A percentile compares a stretch with the other conserved stretches of the same genome.
phyloP scores from a whole-genome alignment of 2,113 vertebrate genomes.

The Odocoileus virginianus region DNA sequence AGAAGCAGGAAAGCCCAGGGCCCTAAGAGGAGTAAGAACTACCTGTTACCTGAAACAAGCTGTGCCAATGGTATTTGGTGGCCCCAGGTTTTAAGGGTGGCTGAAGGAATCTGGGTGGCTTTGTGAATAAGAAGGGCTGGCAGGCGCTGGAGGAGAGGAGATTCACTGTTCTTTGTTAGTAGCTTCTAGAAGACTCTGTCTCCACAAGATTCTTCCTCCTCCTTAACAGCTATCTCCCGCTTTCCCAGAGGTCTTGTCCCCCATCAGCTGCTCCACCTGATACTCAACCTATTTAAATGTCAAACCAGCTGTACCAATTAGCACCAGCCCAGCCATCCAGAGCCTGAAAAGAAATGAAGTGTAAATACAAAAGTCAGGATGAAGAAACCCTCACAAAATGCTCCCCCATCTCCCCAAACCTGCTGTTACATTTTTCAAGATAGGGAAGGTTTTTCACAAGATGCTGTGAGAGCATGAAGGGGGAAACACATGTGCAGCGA shows the following conservation, averaged over 20 bases:
- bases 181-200: not conserved
- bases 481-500: not conserved
- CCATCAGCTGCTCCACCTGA: constrained; percentile 34
- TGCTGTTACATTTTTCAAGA: not conserved
- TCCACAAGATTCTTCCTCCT: not conserved
- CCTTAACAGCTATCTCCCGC: not conserved
- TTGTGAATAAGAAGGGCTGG: not conserved
- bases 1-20: not conserved
- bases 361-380: constrained; percentile 25
- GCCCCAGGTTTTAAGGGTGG: not conserved
- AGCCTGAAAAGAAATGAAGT: constrained; percentile 31
- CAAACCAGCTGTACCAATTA: constrained; percentile 50
- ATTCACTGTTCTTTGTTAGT: not conserved
- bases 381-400: constrained; percentile 2
- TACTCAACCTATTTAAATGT: constrained; percentile 23
- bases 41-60: not conserved
- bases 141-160: not conserved
- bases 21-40: not conserved
- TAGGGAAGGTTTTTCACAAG: not conserved
- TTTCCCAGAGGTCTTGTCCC: constrained; percentile 22
- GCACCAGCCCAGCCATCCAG: not conserved
- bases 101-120: not conserved
- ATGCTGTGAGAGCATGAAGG: not conserved
- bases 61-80: not conserved
- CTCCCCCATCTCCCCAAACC: not conserved